Evolutionary conservation across 2,113 vertebrate genomes (phyloP), one percentile per base, ranked within the genome.

Genomic region (Salvelinus namaycush): DNA sequence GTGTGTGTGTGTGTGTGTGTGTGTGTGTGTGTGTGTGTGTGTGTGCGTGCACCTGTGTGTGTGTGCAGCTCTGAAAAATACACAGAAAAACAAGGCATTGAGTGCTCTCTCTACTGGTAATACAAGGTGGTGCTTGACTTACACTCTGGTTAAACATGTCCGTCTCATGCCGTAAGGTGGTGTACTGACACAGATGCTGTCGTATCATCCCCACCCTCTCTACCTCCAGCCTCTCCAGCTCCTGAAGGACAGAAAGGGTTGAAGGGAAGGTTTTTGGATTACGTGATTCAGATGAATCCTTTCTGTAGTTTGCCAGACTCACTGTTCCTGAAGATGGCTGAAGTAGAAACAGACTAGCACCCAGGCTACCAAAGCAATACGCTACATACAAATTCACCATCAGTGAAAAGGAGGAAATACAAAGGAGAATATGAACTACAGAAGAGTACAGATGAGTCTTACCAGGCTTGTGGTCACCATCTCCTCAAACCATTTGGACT

Each of bases 81-180:
- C 9, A 29, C 51, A 54, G 26, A 29, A n/a, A 29, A 14, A 29
- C 24, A 26, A 22, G 62, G 3, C 3, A 13, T 13, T 13, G n/a
- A 44, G 34, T 16, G 31, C 20, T 39, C 20, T 39, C 20, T 44
- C 68, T 67, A 16, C 7, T 70, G 68, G 12, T 49, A 4, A 4
- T 4, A n/a, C 3, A 5, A 20, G 20, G 9, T 26, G 13, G 65
- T n/a, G 24, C 49, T 54, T 31, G 9, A 94, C 97, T 97, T 85
- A 99, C 98, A 14, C 98, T 97, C 95, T 99, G 98, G 94, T 99
- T 99, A 93, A 99, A 99, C 98, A 99, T 99, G 91, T 99, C 98
- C 0, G 98, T 99, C 89, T 99, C 98, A 0, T 99, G 98, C 31
- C 97, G 92, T 31, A 99, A 93, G 74, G 97, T 97, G 0, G 98